Percentiles rank a stretch among this genome's conserved stretches.
These are phyloP conservation scores for Biston betularia DNA, from an alignment of 2,888 invertebrate species.

Conservation along the genomic window DNA sequence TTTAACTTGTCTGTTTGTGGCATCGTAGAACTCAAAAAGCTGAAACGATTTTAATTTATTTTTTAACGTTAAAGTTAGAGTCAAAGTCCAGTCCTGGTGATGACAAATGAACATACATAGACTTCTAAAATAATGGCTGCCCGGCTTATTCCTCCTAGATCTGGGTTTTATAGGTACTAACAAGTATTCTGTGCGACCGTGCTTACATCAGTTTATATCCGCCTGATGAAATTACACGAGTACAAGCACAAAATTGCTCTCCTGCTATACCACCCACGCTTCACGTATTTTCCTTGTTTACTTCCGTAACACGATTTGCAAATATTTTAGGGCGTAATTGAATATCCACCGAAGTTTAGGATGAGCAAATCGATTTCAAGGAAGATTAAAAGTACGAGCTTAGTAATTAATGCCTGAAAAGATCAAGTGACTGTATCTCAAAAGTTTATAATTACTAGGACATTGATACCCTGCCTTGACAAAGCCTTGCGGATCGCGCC, in stretches of 20 bases:
- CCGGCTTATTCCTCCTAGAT: not conserved
- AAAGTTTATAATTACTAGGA: conserved; percentile 27
- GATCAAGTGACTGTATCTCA: conserved; percentile 19
- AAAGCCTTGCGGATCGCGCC: conserved; percentile 8
- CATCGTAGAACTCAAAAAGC: no score
- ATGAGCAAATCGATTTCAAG: conserved; percentile 6
- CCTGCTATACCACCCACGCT: conserved; percentile 9
- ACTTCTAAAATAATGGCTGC: no score
- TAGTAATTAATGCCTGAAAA: conserved; percentile 4
- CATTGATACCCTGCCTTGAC: conserved; percentile 12
- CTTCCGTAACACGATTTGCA: conserved; percentile 26
- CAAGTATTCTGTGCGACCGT: not conserved
- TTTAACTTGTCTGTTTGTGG: no score
- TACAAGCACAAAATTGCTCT: conserved; percentile 25
- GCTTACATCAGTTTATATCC: conserved; percentile 24
- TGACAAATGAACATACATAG: no score
- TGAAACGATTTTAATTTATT: no score
- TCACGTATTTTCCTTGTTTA: conserved; percentile 29
- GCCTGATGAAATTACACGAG: conserved; percentile 26
- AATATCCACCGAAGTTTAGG: conserved; percentile 20
- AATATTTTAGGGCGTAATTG: conserved; percentile 31
- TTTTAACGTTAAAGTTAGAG: no score
- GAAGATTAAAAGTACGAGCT: conserved; percentile 1
- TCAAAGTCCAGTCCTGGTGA: no score
- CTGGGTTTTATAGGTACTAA: not conserved